A percentile compares a stretch with the other conserved stretches of the same genome.
phyloP scores from a whole-genome alignment of 2,797 vertebrate species.

The Ambastaia sidthimunki region DNA sequence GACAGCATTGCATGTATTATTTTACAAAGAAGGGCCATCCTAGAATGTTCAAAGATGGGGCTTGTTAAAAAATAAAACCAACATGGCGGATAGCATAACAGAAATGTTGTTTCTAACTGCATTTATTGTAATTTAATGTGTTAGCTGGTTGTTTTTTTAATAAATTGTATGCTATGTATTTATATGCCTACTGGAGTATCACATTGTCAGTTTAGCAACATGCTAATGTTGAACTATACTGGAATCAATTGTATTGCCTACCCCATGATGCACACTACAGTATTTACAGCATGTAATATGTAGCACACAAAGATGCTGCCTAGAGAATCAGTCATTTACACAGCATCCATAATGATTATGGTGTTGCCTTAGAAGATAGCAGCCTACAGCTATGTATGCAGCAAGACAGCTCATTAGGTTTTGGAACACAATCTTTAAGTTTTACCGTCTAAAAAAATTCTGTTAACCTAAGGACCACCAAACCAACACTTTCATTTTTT shows the following conservation, averaged over 20 bases:
- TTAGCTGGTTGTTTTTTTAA: no score
- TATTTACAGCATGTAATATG: no score
- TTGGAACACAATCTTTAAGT: background rate
- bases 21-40: background rate
- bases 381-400: background rate
- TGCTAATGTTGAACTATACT: no score
- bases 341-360: background rate
- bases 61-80: background rate
- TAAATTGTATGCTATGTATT: no score
- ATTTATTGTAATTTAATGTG: background rate
- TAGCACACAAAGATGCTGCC: no score
- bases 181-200: no score
- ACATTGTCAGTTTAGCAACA: no score
- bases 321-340: no score
- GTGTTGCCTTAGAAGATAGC: background rate
- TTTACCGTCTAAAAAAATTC: background rate
- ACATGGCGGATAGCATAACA: background rate
- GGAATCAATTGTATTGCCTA: no score
- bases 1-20: background rate
- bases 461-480: background rate
- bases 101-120: background rate
- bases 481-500: constrained; percentile 9
- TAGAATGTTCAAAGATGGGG: background rate
- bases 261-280: no score
- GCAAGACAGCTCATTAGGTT: background rate